phyloP scores from a whole-genome alignment of 2,888 invertebrate genomes.

The Amphimallon solstitiale region DNA sequence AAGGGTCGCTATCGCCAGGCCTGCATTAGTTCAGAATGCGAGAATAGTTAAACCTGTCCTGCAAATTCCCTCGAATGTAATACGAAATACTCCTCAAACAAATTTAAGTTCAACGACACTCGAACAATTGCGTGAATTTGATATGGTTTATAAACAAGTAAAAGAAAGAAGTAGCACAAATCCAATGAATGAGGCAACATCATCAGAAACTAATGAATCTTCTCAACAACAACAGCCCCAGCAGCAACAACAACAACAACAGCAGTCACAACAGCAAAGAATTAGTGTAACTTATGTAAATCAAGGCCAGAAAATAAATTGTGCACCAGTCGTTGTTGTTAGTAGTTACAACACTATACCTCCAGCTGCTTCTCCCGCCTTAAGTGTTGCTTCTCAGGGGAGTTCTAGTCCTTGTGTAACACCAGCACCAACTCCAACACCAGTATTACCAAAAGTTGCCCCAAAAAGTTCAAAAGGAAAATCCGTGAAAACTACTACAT shows the following conservation, averaged over 20 bases:
- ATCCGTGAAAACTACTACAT: slow-evolving; percentile 69
- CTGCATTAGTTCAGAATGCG: slow-evolving; percentile 68
- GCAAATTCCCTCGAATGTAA: slow-evolving; percentile 72
- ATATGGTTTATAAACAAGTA: slow-evolving; percentile 83
- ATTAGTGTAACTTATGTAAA: slow-evolving; percentile 68
- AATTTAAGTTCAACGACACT: slow-evolving; percentile 79
- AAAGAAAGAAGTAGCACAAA: slow-evolving; percentile 76
- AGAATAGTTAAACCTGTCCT: slow-evolving; percentile 68
- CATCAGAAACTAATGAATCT: slow-evolving; percentile 52
- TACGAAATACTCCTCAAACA: slow-evolving; percentile 70
- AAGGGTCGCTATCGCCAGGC: slow-evolving; percentile 56
- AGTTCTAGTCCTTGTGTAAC: slow-evolving; percentile 70
- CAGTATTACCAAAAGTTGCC: slow-evolving; percentile 48
- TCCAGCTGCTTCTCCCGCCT: slow-evolving; percentile 67
- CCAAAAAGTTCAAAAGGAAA: slow-evolving; percentile 65
- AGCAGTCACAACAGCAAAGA: slow-evolving; percentile 59
- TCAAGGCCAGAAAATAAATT: slow-evolving; percentile 63
- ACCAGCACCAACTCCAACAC: slow-evolving; percentile 64
- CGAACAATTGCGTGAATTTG: slow-evolving; percentile 82
- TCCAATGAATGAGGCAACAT: slow-evolving; percentile 46
- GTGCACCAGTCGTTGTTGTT: slow-evolving; percentile 67
- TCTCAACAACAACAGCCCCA: slow-evolving; percentile 37
- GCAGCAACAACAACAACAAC: slow-evolving; percentile 47
- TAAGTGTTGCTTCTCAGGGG: slow-evolving; percentile 69
- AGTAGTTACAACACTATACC: slow-evolving; percentile 66